Base-by-base conservation (phyloP, 2,113 vertebrate species). In the Pygoscelis antarcticus region DNA sequence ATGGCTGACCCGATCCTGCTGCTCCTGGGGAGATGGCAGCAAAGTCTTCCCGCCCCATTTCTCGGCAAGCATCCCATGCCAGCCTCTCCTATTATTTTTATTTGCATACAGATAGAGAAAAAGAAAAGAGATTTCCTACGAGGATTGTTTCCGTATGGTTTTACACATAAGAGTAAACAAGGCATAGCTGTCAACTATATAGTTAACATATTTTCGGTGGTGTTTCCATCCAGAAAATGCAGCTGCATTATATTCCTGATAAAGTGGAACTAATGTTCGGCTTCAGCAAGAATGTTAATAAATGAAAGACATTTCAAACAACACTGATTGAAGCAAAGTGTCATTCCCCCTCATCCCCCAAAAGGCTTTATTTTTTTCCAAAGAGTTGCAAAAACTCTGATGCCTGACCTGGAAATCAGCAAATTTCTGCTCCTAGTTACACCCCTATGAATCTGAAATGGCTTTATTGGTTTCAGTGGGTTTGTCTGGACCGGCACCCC, bases 201-300 rank as follows among this genome's bases (percentile, higher is more conserved):
- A 75, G 87, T 94, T 96, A 97, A 93, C 81, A 91, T 85, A 87
- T 64, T 97, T 97, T 58, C 96, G 81, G 91, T 94, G 91, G 20
- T 72, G 74, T 74, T 97, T 75, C 81, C 83, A 79, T 97, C 95
- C 95, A 96, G 91, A 93, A 97, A 94, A 93, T 94, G 91, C 96
- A 97, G 94, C 95, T 97, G 97, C 82, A 62, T 83, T 97, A 68
- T 96, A 91, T 88, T 97, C 93, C 87, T 79, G 75, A 94, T 96
- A 95, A 94, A 97, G 87, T 91, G 78, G 91, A 97, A 93, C 94
- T 83, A 83, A 94, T 51, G 70, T 54, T 93, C 0, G 1, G 82
- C 87, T 95, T 94, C 94, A 85, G 89, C 89, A 97, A 93, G 87
- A 91, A 96, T 83, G 81, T 90, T 95, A 89, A 80, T 95, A 97